Percentiles rank a stretch among this genome's conserved stretches.
These are phyloP conservation scores for Microdon myrmicae DNA, from an alignment of 2,888 invertebrate genomes.

Conservation along the genomic window DNA sequence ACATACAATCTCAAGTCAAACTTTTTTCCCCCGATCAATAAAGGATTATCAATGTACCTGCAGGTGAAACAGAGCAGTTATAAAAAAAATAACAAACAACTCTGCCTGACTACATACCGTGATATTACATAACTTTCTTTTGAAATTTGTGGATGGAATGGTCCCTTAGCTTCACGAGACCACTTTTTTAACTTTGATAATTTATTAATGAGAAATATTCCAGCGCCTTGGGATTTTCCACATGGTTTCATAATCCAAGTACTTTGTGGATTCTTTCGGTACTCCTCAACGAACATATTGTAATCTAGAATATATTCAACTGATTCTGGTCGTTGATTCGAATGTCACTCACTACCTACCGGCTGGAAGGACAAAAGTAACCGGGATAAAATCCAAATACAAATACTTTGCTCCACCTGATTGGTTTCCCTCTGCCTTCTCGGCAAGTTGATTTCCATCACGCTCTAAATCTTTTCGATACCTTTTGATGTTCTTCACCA, in stretches of 20 bases:
- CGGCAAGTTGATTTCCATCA: conserved; percentile 87
- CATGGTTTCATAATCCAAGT: conserved; percentile 99
- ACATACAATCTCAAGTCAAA: conserved; percentile 94
- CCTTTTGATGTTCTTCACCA: conserved; percentile 95
- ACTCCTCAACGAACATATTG: conserved; percentile 97
- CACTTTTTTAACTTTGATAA: conserved; percentile 91
- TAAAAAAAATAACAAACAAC: conserved; percentile 6
- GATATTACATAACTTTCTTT: conserved; percentile 96
- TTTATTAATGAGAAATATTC: conserved; percentile 95
- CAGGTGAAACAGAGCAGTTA: conserved; percentile 44
- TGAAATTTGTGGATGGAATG: conserved; percentile 83
- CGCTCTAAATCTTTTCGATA: conserved; percentile 93
- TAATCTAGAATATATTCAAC: conserved; percentile 73
- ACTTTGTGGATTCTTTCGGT: conserved; percentile 90
- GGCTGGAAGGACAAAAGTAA: conserved; percentile 92
- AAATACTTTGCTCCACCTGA: conserved; percentile 78
- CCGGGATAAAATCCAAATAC: conserved; percentile 90
- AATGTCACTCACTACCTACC: conserved; percentile 58
- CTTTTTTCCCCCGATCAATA: conserved; percentile 95
- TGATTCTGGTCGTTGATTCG: neutral
- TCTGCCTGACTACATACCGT: conserved; percentile 67
- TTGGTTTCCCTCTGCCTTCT: conserved; percentile 71
- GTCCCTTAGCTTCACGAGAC: conserved; percentile 87
- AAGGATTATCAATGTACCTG: conserved; percentile 91
- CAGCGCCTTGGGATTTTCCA: conserved; percentile 93